Evolutionary conservation across 2,888 invertebrate genomes (phyloP).

Genomic region (Bombyx huttoni): DNA sequence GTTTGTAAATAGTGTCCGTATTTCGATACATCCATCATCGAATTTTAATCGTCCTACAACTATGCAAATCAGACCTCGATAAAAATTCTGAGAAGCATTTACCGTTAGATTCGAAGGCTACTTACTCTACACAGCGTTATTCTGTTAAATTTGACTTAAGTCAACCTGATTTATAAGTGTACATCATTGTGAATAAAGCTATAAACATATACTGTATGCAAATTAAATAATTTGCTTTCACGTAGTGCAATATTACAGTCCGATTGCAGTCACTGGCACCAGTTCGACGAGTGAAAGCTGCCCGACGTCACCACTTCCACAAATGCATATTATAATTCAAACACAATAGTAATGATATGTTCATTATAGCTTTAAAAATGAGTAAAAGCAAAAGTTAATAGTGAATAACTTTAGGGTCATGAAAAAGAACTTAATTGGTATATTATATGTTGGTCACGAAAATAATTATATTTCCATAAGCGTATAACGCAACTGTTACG

Average conservation of each 20-base stretch:
- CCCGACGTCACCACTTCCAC: constrained; percentile 47
- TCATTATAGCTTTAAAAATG: too few species aligned
- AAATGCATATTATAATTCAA: constrained; percentile 4
- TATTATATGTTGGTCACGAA: not conserved
- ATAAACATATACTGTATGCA: constrained; percentile 12
- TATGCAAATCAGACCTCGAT: constrained; percentile 18
- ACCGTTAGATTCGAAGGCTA: not conserved
- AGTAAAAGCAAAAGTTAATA: not conserved
- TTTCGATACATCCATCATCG: constrained; percentile 35
- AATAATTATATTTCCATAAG: not conserved
- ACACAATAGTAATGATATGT: too few species aligned
- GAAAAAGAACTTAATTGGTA: not conserved
- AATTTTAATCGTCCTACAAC: constrained; percentile 21
- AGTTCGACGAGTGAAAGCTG: constrained; percentile 44
- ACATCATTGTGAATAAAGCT: not conserved
- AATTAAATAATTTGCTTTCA: constrained; percentile 40
- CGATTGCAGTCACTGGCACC: constrained; percentile 8
- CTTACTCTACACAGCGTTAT: not conserved
- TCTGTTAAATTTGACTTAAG: too few species aligned
- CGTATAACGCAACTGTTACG: not conserved
- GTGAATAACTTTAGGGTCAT: not conserved
- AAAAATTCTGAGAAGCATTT: not conserved
- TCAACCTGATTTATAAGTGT: too few species aligned
- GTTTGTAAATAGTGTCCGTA: constrained; percentile 50
- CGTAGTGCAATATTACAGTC: constrained; percentile 32